Percentiles rank a stretch among this genome's conserved stretches.
Evolutionary conservation across 23 tunicate genomes (phyloP).

Genomic region (Halocynthia aurantium): DNA sequence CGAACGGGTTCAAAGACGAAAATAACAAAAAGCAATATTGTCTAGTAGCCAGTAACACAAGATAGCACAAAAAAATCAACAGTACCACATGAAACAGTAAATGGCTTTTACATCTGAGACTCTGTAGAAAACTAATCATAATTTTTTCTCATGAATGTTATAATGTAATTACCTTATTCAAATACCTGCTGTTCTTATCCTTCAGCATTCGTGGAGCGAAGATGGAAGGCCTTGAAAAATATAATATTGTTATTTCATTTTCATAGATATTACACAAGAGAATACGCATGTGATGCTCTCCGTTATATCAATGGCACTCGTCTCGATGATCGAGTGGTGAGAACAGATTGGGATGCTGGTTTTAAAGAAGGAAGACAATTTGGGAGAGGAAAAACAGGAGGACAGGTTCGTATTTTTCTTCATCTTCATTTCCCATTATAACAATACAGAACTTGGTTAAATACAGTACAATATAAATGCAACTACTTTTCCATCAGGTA

Average conservation of each 20-base stretch:
- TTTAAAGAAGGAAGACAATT: conserved; percentile 95
- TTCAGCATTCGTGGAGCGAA: too few relatives aligned
- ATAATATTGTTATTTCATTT: background rate
- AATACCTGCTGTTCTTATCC: too few relatives aligned
- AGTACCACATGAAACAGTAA: too few relatives aligned
- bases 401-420: conserved; percentile 50
- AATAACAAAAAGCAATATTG: too few relatives aligned
- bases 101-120: too few relatives aligned
- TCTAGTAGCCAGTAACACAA: too few relatives aligned
- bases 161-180: background rate
- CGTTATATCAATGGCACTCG: conserved; percentile 95
- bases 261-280: conserved; percentile 60
- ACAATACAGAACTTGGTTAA: background rate
- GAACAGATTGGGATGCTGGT: conserved; percentile 99
- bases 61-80: too few relatives aligned
- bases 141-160: background rate
- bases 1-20: too few relatives aligned
- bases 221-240: background rate
- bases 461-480: background rate
- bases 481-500: conserved; percentile 34
- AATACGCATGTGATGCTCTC: conserved; percentile 68
- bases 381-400: conserved; percentile 98
- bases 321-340: conserved; percentile 93
- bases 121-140: background rate
- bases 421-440: background rate